These are phyloP conservation scores for Amphiprion percula DNA, from an alignment of 2,113 vertebrate species.

Conservation along the genomic window DNA sequence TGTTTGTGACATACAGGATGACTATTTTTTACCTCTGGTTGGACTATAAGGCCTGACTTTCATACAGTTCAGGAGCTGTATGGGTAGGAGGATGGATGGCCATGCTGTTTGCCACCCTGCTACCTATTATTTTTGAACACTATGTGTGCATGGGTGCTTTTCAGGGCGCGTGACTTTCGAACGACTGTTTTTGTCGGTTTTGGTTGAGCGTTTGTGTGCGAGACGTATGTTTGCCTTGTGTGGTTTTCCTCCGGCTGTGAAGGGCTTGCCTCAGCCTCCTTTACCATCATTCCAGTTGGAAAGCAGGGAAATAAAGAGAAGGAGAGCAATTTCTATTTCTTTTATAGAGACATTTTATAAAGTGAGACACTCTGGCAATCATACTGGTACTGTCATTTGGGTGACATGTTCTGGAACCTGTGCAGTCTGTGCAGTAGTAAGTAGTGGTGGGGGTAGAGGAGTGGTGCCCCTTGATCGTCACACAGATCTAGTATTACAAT, in stretches of 20 bases:
- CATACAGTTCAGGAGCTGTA: conserved; percentile 15
- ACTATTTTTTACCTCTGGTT: conserved; percentile 19
- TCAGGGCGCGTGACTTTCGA: conserved; percentile 36
- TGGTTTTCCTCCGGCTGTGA: conserved; percentile 65
- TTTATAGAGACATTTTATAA: conserved; percentile 1
- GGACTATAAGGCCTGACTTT: conserved; percentile 28
- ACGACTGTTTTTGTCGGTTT: conserved; percentile 59
- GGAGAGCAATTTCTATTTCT: background rate
- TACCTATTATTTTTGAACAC: conserved; percentile 48
- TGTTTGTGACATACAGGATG: conserved; percentile 1
- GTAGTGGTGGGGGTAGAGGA: no score
- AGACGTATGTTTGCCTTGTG: conserved; percentile 69
- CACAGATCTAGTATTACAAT: no score
- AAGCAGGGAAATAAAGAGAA: background rate
- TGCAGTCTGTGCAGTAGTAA: no score
- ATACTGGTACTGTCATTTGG: background rate
- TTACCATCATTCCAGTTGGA: conserved; percentile 27
- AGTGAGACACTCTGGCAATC: background rate
- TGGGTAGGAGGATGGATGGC: conserved; percentile 20
- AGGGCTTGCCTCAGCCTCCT: conserved; percentile 55
- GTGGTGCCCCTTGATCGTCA: no score
- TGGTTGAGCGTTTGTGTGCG: conserved; percentile 50
- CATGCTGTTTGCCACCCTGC: conserved; percentile 25
- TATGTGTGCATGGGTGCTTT: conserved; percentile 36
- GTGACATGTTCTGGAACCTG: no score